phyloP scores from a whole-genome alignment of 2,888 invertebrate species.

The Tiphia femorata region DNA sequence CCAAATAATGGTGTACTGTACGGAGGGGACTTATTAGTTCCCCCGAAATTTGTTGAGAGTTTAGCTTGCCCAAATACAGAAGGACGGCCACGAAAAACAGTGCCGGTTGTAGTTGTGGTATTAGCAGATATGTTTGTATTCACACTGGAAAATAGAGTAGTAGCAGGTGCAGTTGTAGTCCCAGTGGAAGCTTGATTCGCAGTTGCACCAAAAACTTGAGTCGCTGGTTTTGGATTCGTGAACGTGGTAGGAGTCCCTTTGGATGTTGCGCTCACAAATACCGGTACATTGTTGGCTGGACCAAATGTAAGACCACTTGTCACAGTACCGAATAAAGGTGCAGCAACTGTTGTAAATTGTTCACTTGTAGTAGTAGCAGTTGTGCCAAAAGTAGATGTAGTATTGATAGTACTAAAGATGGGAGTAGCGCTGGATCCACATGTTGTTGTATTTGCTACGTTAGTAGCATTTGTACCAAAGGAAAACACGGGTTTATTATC shows the following conservation, averaged over 20 bases:
- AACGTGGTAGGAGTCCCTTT: slow-evolving; percentile 27
- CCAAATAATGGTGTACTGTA: slow-evolving; percentile 19
- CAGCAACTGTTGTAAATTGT: slow-evolving; percentile 33
- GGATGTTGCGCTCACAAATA: slow-evolving; percentile 23
- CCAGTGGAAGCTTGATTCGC: slow-evolving; percentile 13
- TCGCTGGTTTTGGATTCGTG: slow-evolving; percentile 38
- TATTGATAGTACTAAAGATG: not conserved
- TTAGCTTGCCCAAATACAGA: slow-evolving; percentile 29
- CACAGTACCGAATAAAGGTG: slow-evolving; percentile 34
- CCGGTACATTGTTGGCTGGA: slow-evolving; percentile 2
- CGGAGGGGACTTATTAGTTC: not conserved
- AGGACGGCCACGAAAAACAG: slow-evolving; percentile 4
- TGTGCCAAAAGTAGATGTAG: slow-evolving; percentile 3
- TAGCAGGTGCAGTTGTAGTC: not conserved
- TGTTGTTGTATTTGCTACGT: slow-evolving; percentile 2
- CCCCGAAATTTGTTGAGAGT: slow-evolving; percentile 3
- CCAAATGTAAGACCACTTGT: slow-evolving; percentile 24
- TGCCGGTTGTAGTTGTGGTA: not conserved
- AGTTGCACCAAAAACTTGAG: slow-evolving; percentile 34
- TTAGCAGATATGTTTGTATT: slow-evolving; percentile 12
- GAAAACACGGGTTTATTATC: slow-evolving; percentile 29
- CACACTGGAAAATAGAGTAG: slow-evolving; percentile 8
- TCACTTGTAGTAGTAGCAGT: slow-evolving; percentile 16
- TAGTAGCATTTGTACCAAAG: slow-evolving; percentile 26
- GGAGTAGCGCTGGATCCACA: not conserved